A percentile compares a stretch with the other conserved stretches of the same genome.
Evolutionary conservation across 2,113 vertebrate genomes (phyloP).

Genomic region (Casuarius casuarius): DNA sequence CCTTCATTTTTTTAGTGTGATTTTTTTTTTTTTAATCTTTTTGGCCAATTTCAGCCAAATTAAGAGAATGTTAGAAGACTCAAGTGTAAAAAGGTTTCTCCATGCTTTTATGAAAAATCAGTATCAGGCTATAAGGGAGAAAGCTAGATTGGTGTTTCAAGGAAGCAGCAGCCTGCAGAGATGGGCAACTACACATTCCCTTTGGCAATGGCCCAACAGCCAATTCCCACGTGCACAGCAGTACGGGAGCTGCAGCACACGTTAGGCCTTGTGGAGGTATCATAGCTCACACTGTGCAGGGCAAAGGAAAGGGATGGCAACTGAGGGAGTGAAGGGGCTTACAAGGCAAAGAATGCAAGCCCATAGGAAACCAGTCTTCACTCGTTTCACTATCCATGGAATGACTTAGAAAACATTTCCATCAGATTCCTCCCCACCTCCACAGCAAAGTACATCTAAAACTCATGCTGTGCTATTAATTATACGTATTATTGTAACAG

Average conservation of each 20-base stretch:
- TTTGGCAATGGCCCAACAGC: background rate
- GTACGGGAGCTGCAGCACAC: fast-evolving
- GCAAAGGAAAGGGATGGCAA: background rate
- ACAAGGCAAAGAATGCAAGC: background rate
- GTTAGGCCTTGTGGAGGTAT: background rate
- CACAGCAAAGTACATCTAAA: background rate
- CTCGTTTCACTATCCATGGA: background rate
- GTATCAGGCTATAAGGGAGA: background rate
- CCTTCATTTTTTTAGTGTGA: background rate
- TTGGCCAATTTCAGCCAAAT: background rate
- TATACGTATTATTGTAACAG: background rate
- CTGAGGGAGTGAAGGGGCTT: background rate
- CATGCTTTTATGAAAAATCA: background rate
- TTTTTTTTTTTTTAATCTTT: background rate
- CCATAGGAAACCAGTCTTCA: background rate
- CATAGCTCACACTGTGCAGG: fast-evolving
- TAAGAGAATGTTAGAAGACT: background rate
- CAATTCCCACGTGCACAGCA: fast-evolving
- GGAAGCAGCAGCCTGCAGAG: background rate
- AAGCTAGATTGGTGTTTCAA: background rate
- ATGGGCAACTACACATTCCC: background rate
- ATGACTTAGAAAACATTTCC: background rate
- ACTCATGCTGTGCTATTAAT: background rate
- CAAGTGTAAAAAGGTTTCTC: background rate
- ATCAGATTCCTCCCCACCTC: background rate